Conservation (phyloP, 2,113 vertebrate genomes). For the Pseudopipra pipra region DNA sequence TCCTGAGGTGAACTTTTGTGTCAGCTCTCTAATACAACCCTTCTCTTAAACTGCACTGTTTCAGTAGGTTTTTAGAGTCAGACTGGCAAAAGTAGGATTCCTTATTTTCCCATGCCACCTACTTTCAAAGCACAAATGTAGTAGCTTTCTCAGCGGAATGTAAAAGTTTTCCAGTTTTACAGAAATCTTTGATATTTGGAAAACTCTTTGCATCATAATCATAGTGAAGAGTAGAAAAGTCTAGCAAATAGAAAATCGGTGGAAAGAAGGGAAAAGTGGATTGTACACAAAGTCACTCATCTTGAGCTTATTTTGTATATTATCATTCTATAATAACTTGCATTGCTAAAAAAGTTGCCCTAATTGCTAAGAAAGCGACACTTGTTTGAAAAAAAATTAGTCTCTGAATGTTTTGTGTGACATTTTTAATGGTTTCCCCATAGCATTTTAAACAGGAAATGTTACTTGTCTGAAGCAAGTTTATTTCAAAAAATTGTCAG, state of each 20-base stretch:
- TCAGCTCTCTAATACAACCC: neutral
- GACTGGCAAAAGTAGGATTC: neutral
- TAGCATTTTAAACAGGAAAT: neutral
- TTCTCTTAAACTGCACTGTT: neutral
- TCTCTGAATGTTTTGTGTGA: neutral
- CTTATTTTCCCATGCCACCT: neutral
- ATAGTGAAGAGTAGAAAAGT: neutral
- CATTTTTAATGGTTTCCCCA: neutral
- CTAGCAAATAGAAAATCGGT: neutral
- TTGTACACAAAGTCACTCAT: neutral
- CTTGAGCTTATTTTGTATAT: neutral
- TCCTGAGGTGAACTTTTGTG: neutral
- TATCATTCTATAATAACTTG: neutral
- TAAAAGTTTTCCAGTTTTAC: neutral
- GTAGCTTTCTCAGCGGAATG: neutral
- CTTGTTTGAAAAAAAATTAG: neutral
- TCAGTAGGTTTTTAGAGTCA: neutral
- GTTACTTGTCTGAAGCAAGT: neutral
- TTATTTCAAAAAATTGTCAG: neutral
- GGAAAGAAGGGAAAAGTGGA: neutral
- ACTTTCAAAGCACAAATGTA: neutral
- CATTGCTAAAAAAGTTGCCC: neutral
- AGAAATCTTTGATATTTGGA: neutral
- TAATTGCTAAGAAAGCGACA: neutral
- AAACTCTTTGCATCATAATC: neutral